phyloP scores from a whole-genome alignment of 2,888 invertebrate genomes.

The Tinea pellionella region DNA sequence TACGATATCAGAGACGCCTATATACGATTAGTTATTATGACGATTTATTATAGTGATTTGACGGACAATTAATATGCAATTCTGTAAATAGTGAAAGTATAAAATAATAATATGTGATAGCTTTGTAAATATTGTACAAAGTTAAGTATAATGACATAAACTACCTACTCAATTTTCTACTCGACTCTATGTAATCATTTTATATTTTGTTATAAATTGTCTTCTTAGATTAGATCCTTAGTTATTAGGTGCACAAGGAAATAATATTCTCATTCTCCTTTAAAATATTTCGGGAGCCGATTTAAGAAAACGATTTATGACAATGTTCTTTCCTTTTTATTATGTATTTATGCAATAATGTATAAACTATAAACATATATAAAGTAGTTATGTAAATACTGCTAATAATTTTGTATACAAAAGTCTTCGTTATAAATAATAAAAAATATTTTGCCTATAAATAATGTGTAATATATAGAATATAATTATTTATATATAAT shows the following conservation, averaged over 20 bases:
- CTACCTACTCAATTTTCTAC: conserved; percentile 59
- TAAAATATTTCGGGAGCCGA: neutral
- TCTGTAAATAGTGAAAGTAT: conserved; percentile 66
- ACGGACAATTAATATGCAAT: conserved; percentile 47
- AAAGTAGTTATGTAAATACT: neutral
- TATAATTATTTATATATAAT: neutral
- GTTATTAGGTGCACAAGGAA: neutral
- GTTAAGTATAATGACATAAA: conserved; percentile 51
- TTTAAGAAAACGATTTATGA: neutral
- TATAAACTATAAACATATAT: neutral
- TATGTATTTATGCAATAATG: conserved; percentile 1
- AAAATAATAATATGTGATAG: conserved; percentile 65
- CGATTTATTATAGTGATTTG: conserved; percentile 7
- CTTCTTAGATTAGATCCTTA: neutral
- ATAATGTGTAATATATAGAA: neutral
- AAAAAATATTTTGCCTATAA: no score
- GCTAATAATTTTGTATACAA: conserved; percentile 3
- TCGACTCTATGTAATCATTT: conserved; percentile 30
- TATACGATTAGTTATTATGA: conserved; percentile 7
- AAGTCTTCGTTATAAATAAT: neutral
- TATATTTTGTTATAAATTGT: neutral
- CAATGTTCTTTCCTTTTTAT: neutral
- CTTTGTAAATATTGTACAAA: conserved; percentile 45
- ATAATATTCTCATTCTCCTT: neutral
- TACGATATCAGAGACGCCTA: neutral